Percentiles rank a stretch among this genome's conserved stretches.
Conservation (phyloP, 2,113 vertebrate genomes). For the Marmota flaviventris region DNA sequence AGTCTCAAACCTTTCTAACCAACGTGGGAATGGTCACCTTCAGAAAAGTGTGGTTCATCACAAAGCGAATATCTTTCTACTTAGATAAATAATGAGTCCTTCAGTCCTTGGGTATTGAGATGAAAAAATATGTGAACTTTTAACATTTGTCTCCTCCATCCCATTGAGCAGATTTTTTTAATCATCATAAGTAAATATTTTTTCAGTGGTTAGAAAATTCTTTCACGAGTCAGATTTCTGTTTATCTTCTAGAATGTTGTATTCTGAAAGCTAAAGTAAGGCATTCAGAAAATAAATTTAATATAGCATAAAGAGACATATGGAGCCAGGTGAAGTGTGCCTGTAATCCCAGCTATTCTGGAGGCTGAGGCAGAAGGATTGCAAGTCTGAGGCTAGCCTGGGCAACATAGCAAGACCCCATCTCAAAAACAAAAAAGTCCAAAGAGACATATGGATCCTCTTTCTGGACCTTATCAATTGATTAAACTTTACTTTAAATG, state of each 20-base stretch:
- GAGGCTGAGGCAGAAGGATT: background rate
- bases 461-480: background rate
- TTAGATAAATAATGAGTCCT: background rate
- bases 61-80: background rate
- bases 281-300: constrained; percentile 36
- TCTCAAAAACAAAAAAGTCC: background rate
- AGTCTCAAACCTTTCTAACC: background rate
- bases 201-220: constrained; percentile 19
- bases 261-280: constrained; percentile 29
- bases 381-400: background rate
- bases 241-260: constrained; percentile 18
- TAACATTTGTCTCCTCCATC: background rate
- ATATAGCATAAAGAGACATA: background rate
- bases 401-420: background rate
- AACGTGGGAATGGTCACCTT: background rate
- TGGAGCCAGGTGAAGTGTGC: background rate
- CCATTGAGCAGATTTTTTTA: background rate
- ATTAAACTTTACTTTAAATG: background rate
- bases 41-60: background rate
- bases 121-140: background rate
- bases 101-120: background rate
- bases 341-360: background rate
- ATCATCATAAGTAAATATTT: background rate
- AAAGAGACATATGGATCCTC: background rate
- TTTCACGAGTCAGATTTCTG: background rate